Conservation (phyloP, 2,888 invertebrate genomes). For the Tipula confusa region DNA sequence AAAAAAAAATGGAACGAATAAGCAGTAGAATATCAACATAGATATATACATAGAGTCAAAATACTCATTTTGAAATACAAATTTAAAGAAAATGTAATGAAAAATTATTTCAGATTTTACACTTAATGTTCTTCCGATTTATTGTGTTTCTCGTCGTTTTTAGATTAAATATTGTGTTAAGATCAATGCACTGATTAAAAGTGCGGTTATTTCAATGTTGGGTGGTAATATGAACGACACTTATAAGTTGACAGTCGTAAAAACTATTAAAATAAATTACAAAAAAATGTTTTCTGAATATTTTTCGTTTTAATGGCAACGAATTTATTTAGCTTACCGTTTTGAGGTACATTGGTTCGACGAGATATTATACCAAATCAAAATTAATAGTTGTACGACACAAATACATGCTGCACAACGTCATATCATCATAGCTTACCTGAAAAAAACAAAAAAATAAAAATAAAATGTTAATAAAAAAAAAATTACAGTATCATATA, state of each 20-base stretch:
- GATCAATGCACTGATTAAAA: slow-evolving; percentile 3
- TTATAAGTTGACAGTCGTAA: neutral
- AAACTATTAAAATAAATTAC: neutral
- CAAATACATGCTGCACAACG: neutral
- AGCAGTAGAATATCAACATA: neutral
- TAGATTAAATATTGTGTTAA: neutral
- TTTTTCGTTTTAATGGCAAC: neutral
- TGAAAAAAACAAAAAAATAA: neutral
- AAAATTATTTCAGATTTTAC: neutral
- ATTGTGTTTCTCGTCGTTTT: neutral
- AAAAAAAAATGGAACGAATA: neutral
- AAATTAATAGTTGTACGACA: no score
- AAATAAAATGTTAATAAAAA: neutral
- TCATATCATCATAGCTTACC: neutral
- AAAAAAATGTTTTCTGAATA: no score
- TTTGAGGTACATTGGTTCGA: neutral
- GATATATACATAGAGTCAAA: neutral
- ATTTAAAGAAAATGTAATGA: neutral
- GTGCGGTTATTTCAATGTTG: neutral
- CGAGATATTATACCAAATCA: no score
- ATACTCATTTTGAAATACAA: neutral
- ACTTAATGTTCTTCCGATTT: neutral
- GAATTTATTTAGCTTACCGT: neutral
- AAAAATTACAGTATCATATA: neutral
- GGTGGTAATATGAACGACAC: neutral